These are phyloP conservation scores for Luscinia megarhynchos DNA, from an alignment of 2,797 vertebrate species.

Conservation along the genomic window DNA sequence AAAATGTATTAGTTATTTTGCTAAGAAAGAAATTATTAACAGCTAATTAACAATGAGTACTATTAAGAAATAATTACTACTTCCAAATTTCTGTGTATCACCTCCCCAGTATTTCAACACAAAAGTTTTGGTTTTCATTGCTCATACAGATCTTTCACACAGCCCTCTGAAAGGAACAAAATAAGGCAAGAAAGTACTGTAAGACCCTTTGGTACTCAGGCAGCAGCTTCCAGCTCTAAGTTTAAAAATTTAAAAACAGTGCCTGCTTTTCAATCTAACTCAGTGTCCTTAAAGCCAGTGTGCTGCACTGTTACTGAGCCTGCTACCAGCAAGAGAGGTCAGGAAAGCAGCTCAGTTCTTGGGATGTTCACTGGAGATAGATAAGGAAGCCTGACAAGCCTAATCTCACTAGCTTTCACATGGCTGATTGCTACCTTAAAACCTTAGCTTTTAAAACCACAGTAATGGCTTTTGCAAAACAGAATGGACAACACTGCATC, in stretches of 20 bases:
- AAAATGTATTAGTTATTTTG: background rate
- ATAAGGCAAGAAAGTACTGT: background rate
- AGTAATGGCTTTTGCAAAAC: background rate
- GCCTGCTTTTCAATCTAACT: background rate
- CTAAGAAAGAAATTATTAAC: background rate
- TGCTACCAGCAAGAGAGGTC: background rate
- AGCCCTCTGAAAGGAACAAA: background rate
- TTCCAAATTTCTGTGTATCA: background rate
- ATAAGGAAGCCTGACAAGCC: background rate
- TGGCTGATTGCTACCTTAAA: background rate
- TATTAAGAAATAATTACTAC: background rate
- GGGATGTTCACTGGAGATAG: background rate
- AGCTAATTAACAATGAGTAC: background rate
- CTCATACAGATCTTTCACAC: background rate
- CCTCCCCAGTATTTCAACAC: background rate
- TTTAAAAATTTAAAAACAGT: background rate
- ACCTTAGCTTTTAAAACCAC: background rate
- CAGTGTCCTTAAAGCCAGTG: background rate
- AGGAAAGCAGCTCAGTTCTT: background rate
- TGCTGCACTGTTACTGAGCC: background rate
- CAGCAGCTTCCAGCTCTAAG: background rate
- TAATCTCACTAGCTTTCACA: background rate
- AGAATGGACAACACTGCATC: background rate
- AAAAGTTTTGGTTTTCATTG: background rate
- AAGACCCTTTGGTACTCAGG: background rate